Conservation (phyloP, 2,888 invertebrate species). For the Ganaspis brasiliensis region DNA sequence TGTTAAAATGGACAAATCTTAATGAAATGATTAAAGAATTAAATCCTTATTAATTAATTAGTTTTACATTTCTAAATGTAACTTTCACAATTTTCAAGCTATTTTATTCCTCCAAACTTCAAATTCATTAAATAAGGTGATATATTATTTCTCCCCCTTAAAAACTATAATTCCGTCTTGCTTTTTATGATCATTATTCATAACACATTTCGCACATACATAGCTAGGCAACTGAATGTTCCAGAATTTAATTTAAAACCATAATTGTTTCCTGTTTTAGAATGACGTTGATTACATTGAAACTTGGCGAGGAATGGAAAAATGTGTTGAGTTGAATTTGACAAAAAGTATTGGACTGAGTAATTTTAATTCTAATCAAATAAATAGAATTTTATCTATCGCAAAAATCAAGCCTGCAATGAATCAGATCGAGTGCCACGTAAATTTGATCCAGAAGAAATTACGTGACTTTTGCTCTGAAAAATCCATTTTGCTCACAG, state of each 20-base stretch:
- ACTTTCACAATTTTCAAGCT: no score
- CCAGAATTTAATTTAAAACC: conserved; percentile 70
- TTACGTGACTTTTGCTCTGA: conserved; percentile 86
- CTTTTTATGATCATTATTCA: no score
- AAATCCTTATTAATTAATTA: no score
- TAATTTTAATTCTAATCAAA: conserved; percentile 89
- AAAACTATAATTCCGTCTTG: no score
- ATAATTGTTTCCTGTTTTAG: conserved; percentile 17
- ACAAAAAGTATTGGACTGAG: conserved; percentile 88
- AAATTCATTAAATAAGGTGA: no score
- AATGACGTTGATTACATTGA: conserved; percentile 84
- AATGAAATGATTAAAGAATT: no score
- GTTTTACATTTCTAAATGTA: no score
- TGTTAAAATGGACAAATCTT: no score
- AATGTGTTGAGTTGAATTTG: conserved; percentile 84
- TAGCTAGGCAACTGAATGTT: conserved; percentile 67
- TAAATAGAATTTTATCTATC: conserved; percentile 84
- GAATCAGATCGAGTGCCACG: conserved; percentile 85
- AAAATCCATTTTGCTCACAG: conserved; percentile 85
- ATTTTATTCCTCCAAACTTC: no score
- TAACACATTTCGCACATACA: no score
- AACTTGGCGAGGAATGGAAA: conserved; percentile 89
- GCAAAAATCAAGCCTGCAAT: conserved; percentile 84
- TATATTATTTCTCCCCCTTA: no score
- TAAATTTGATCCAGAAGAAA: conserved; percentile 87